Evolutionary conservation across 1,140 invertebrate species (phyloP), one percentile per base, ranked within the genome.

Genomic region (Tetragonula clypearis): DNA sequence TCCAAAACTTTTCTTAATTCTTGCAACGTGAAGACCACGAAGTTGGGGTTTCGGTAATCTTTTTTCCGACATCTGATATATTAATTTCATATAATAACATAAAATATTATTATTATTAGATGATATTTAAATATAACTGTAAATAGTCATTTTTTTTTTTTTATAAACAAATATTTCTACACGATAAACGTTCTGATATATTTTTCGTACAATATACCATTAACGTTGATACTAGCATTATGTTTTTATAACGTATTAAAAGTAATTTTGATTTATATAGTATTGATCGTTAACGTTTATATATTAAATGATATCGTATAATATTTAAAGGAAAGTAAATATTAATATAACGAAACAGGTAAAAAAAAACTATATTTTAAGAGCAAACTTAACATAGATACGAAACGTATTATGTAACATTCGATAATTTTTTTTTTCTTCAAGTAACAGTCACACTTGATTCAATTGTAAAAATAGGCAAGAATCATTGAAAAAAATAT

Each of bases 31-130:
- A 14, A 96, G 87, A 14, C 95, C 92, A 68, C 95, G 92, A 90
- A 96, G 89, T 66, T 94, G 84, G 21, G 96, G 96, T 88, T 96
- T 96, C 8, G 90, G 0, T 81, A 93, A 68, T 30, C 26, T 49
- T 77, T n/a, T 75, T 15, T 77, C 72, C 23, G 90, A 41, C 92
- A 93, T 92, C 92, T 93, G 56, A 68, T 87, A 86, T 56, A 65
- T 49, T 60, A 58, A 58, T 19, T 30, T 35, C 30, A 66, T 1
- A 53, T 49, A 30, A 55, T 35, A 30, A 4, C 3, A 35, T 26
- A 35, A 65, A 35, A 62, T 62, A 71, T n/a, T 72, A 19, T 41
- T 41, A 41, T 49, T 49, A 49, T 26, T 26, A 9, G 6, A 23
- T 30, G 23, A n/a, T 15, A 19, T 58, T 11, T 60, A 21, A 35